These are phyloP conservation scores for Gila orcuttii DNA, from an alignment of 2,113 vertebrate genomes.

Conservation along the genomic window DNA sequence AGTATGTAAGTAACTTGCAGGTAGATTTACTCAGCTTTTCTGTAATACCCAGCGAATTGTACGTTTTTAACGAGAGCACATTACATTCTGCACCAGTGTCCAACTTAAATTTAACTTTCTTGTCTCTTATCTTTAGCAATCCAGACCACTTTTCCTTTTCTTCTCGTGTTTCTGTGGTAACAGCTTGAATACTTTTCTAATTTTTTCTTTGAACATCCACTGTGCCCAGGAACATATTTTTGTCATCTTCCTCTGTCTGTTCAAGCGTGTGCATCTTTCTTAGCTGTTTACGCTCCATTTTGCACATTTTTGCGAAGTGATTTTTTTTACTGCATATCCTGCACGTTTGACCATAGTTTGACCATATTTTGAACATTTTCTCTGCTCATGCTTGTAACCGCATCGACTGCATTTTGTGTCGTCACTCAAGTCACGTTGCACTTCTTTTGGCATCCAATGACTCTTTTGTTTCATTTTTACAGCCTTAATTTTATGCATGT, in stretches of 20 bases:
- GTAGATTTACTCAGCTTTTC: too few relatives aligned
- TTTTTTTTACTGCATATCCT: background rate
- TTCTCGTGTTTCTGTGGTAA: background rate
- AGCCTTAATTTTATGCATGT: background rate
- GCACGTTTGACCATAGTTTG: background rate
- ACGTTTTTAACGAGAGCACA: background rate
- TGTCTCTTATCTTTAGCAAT: background rate
- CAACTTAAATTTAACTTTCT: background rate
- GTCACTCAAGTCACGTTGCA: too few relatives aligned
- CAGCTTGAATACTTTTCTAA: background rate
- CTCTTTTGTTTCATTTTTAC: too few relatives aligned
- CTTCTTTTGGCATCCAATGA: too few relatives aligned
- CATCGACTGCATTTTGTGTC: too few relatives aligned
- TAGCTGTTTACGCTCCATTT: background rate
- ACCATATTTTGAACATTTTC: background rate
- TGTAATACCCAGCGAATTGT: background rate
- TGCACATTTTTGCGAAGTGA: background rate
- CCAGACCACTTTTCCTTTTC: background rate
- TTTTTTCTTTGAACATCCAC: background rate
- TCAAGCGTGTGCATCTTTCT: background rate
- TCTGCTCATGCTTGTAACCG: background rate
- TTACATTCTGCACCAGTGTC: conserved; percentile 13
- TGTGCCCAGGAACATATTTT: background rate
- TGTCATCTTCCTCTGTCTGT: background rate
- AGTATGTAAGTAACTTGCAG: background rate